Base-by-base conservation (phyloP, 2,797 vertebrate species). In the Simalia tracyae region DNA sequence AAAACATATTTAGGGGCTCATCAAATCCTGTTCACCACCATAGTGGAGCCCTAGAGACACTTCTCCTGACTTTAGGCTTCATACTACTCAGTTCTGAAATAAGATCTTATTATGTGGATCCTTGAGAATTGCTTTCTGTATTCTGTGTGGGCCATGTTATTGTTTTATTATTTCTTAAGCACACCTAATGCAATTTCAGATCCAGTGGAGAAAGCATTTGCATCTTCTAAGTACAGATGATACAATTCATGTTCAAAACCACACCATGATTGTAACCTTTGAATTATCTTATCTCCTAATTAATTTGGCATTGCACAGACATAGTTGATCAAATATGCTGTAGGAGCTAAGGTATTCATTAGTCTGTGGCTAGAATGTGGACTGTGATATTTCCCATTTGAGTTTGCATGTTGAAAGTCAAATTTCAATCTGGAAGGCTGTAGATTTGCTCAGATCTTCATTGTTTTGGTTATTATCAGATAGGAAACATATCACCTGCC, bases 21-120 rank as follows among this genome's bases (percentile, higher is more conserved):
- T 92, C 87, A 88, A 64, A 61, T 86, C 57, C 89, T 76, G 28
- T 89, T 87, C 64, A 86, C 46, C 57, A 63, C 31, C 31, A 84
- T 26, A 31, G 19, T 6, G 31, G 88, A 54, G 26, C 76, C 60
- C 61, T 28, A 90, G 28, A 36, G 76, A 85, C 22, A 66, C 28
- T 72, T 57, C 61, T 57, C 42, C 10, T 84, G 54, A 93, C 54
- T 93, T 85, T 50, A 50, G 90, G 26, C 22, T 46, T 87, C 26
- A 42, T 54, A 76, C 28, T 36, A 46, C 31, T 86, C 54, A 61
- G 86, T 28, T 89, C 19, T 54, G 22, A 85, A 63, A 59, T 64
- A 84, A 89, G 22, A 42, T 64, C 59, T 64, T 26, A 88, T 92
- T 92, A 59, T 68, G 26, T 12, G 8, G 19, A 61, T 6, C 60